A percentile compares a stretch with the other conserved stretches of the same genome.
Evolutionary conservation across 1,140 invertebrate genomes (phyloP).

Genomic region (Drosophila kohkoa): DNA sequence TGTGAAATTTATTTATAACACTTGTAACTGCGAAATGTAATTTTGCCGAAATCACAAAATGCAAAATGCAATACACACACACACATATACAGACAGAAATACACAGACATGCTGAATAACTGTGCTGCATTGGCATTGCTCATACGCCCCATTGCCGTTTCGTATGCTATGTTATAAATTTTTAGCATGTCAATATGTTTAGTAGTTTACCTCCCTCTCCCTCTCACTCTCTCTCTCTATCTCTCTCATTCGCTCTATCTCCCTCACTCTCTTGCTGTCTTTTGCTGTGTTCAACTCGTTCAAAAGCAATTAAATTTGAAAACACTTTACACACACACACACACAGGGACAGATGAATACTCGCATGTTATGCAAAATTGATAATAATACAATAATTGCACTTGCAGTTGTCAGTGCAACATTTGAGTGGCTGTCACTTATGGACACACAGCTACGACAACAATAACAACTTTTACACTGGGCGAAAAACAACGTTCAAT

Average conservation of each 20-base stretch:
- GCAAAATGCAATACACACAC: constrained; percentile 36
- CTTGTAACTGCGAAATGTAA: constrained; percentile 66
- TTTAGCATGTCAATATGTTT: constrained; percentile 60
- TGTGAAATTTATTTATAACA: constrained; percentile 60
- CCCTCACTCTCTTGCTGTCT: background rate
- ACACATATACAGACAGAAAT: background rate
- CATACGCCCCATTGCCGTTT: constrained; percentile 41
- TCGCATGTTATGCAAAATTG: constrained; percentile 39
- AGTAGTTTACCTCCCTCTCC: constrained; percentile 17
- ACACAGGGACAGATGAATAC: background rate
- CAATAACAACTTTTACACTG: constrained; percentile 1
- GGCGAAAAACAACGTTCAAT: background rate
- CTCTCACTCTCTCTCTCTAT: background rate
- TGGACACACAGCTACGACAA: constrained; percentile 7
- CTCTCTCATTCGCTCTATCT: too few species aligned
- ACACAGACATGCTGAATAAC: background rate
- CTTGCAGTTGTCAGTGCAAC: constrained; percentile 37
- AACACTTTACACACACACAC: constrained; percentile 28
- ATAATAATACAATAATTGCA: constrained; percentile 57
- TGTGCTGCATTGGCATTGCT: constrained; percentile 40
- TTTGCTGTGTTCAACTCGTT: constrained; percentile 13
- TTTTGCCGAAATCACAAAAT: constrained; percentile 60
- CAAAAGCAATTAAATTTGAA: constrained; percentile 66
- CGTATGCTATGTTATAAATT: constrained; percentile 39
- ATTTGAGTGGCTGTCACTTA: constrained; percentile 36